Evolutionary conservation across 2,113 vertebrate species (phyloP), one percentile per base, ranked within the genome.

Genomic region (Speoplatyrhinus poulsoni): DNA sequence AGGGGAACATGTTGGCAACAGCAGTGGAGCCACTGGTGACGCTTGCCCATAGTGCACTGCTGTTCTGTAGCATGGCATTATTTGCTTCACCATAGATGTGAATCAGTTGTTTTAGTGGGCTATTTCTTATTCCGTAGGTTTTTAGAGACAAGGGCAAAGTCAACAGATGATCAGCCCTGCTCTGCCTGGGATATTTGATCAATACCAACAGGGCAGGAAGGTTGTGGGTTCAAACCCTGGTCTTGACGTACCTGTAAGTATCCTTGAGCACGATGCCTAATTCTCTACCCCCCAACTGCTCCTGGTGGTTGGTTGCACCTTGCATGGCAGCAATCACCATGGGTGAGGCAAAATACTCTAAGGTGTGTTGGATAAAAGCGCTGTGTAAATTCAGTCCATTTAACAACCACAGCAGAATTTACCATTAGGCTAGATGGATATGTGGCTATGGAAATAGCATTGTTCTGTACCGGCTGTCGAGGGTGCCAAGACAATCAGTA

Each of bases 401-500:
- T 16, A 87, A 88, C 86, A 85, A 46, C 62, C 66, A 15, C 62
- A 8, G 26, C 79, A 62, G 72, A 50, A 74, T 65, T 66, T 79
- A 62, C 77, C 76, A 80, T 81, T 56, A 63, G 80, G 69, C 66
- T 62, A 49, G 75, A 83, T 77, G 77, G 83, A 77, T 80, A 60
- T 72, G 84, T 71, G 80, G 87, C 81, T 75, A 54, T 82, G 77
- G 84, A 80, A 79, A 82, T 72, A 85, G 73, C 75, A 61, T 69
- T 59, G 77, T 75, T 79, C 75, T 77, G 71, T 75, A 60, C 72
- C 68, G 60, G 70, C 73, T 56, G 79, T 67, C 49, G 60, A 66
- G n/a, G 73, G 78, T 84, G 88, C 88, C 88, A 89, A 88, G 75
- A 89, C 80, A 82, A 90, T 88, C 85, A 85, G 70, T 79, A 56